Evolutionary conservation across 2,888 invertebrate species (phyloP).

Genomic region (Hirtodrosophila alboralis): DNA sequence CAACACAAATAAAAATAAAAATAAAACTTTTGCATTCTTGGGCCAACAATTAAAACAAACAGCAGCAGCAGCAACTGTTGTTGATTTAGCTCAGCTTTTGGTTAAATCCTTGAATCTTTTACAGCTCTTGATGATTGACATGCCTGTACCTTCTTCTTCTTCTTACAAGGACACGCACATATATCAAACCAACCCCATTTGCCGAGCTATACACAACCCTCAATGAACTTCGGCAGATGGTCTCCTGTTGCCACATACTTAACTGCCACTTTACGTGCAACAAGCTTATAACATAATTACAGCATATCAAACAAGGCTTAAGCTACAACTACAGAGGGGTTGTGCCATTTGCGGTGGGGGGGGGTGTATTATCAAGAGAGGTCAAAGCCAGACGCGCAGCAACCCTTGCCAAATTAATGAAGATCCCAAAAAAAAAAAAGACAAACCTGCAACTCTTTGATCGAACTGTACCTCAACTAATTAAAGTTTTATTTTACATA

Average conservation of each 20-base stretch:
- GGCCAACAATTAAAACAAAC: constrained; percentile 50
- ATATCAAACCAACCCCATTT: constrained; percentile 51
- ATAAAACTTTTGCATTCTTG: constrained; percentile 41
- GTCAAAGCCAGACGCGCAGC: constrained; percentile 27
- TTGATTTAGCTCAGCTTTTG: not conserved
- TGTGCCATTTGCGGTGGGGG: constrained; percentile 2
- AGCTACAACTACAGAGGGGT: constrained; percentile 3
- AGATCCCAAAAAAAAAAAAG: too few relatives aligned
- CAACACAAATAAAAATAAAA: constrained; percentile 39
- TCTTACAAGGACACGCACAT: too few relatives aligned
- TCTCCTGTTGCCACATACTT: constrained; percentile 55
- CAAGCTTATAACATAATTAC: constrained; percentile 79
- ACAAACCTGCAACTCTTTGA: too few relatives aligned
- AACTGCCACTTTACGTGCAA: constrained; percentile 68
- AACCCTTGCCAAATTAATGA: constrained; percentile 23
- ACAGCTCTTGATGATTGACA: constrained; percentile 15
- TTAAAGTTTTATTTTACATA: too few relatives aligned
- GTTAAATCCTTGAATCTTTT: not conserved
- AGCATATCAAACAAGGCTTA: constrained; percentile 73
- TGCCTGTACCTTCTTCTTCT: constrained; percentile 6
- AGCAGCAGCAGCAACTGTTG: constrained; percentile 20
- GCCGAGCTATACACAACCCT: constrained; percentile 31
- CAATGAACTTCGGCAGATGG: constrained; percentile 16
- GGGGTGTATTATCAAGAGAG: too few relatives aligned
- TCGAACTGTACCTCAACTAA: too few relatives aligned